Conservation (phyloP, 2,888 invertebrate genomes). For the Homarus gammarus region DNA sequence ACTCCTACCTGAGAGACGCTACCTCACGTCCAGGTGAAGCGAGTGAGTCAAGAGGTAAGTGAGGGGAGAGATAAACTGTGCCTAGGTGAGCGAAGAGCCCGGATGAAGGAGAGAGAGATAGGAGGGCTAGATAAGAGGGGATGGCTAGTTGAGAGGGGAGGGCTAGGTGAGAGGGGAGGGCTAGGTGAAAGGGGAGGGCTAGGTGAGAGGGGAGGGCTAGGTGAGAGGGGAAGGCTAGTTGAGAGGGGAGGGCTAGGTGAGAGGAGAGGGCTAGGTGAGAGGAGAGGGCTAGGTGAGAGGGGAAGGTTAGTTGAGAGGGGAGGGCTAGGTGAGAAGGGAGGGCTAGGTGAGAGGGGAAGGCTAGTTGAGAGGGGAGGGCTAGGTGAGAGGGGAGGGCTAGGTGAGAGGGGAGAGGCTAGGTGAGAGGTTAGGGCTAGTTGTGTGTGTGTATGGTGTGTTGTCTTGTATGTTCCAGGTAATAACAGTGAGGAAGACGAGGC, state of each 20-base stretch:
- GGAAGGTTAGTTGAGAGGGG: neutral
- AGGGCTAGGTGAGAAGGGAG: neutral
- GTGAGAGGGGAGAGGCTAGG: neutral
- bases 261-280: neutral
- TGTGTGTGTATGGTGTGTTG: no score
- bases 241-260: neutral
- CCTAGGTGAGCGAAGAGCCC: neutral
- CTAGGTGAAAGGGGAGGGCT: neutral
- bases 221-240: neutral
- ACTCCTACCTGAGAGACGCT: slow-evolving; percentile 9
- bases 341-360: neutral
- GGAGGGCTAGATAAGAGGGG: neutral
- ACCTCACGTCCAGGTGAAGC: neutral
- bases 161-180: neutral
- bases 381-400: neutral
- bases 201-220: neutral
- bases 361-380: neutral
- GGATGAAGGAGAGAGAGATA: no score
- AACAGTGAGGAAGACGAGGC: no score
- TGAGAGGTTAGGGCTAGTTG: neutral
- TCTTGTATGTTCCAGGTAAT: no score
- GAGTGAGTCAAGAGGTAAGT: neutral
- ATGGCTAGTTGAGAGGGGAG: neutral
- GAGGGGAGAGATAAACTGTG: neutral
- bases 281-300: neutral